phyloP scores from a whole-genome alignment of 1,140 invertebrate genomes.

The Brachionus angularis region DNA sequence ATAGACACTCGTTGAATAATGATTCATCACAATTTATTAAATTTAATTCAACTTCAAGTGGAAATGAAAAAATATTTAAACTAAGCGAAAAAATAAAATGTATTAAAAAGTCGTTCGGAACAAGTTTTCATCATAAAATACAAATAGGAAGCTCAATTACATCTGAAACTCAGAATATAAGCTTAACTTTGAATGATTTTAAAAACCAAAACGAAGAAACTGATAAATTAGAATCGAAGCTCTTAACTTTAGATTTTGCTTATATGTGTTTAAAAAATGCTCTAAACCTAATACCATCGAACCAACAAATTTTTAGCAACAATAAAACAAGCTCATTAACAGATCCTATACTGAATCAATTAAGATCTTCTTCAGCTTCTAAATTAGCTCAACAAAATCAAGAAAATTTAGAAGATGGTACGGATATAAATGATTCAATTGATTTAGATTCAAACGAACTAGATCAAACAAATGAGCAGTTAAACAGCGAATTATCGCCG shows the following conservation, averaged over 20 bases:
- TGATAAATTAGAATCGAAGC: conserved; percentile 66
- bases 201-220: conserved; percentile 13
- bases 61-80: conserved; percentile 41
- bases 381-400: background rate
- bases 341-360: background rate
- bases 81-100: conserved; percentile 63
- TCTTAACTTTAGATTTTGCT: conserved; percentile 79
- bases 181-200: conserved; percentile 5
- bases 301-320: conserved; percentile 1
- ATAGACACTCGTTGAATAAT: conserved; percentile 48
- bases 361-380: background rate
- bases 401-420: background rate
- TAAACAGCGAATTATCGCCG: conserved; percentile 53
- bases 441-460: conserved; percentile 50
- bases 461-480: too few species aligned
- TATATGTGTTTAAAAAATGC: conserved; percentile 80
- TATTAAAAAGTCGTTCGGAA: conserved; percentile 65
- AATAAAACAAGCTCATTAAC: too few species aligned
- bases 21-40: conserved; percentile 10
- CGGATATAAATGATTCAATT: conserved; percentile 44
- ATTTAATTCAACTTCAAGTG: conserved; percentile 5
- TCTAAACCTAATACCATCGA: conserved; percentile 54
- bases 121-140: conserved; percentile 66
- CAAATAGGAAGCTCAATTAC: conserved; percentile 53
- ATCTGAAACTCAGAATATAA: conserved; percentile 47